Conservation (phyloP, 2,113 vertebrate genomes). For the Vidua chalybeata region DNA sequence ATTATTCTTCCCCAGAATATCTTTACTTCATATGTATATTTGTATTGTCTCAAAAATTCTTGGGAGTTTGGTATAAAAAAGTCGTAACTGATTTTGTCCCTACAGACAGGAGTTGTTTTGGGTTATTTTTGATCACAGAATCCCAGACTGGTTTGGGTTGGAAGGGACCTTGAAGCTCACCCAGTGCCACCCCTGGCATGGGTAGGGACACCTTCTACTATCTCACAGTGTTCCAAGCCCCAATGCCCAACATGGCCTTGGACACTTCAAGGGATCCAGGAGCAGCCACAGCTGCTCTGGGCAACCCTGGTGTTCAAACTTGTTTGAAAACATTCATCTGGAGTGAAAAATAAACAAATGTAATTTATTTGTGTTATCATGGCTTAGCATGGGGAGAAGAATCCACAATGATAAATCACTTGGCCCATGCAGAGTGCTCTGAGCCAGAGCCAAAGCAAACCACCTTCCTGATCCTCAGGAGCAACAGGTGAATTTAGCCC, state of each 20-base stretch:
- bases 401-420: neutral
- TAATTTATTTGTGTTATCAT: neutral
- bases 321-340: neutral
- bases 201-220: neutral
- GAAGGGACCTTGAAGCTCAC: neutral
- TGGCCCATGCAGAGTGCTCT: neutral
- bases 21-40: neutral
- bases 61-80: neutral
- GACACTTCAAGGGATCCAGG: neutral
- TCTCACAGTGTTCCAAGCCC: neutral
- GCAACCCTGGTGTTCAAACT: neutral
- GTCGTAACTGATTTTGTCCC: accelerated
- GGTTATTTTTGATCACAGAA: neutral
- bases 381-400: neutral
- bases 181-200: neutral
- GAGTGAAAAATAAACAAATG: neutral
- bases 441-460: neutral
- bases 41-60: neutral
- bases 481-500: neutral
- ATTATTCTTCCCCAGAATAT: neutral
- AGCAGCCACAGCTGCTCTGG: neutral
- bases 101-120: neutral
- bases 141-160: neutral
- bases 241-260: neutral
- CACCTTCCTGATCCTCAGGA: neutral